phyloP scores from a whole-genome alignment of 2,113 vertebrate species.

The Tor tambroides region DNA sequence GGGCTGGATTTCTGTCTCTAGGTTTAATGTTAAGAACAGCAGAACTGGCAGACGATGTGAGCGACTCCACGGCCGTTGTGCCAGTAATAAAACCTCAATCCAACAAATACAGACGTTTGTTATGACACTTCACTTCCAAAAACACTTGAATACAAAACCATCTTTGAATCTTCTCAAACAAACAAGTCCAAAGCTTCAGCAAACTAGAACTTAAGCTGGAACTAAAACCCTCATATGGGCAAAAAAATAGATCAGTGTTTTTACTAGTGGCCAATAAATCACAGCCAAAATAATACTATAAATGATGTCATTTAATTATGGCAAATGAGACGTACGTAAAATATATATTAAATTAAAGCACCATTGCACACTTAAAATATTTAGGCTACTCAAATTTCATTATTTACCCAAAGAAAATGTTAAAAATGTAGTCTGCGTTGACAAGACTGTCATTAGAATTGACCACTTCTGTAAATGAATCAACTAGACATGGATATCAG shows the following conservation, averaged over 20 bases:
- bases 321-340: not conserved
- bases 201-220: not conserved
- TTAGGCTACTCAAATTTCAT: not conserved
- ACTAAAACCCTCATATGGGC: not conserved
- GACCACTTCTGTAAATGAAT: not conserved
- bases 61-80: conserved; percentile 14
- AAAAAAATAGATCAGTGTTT: not conserved
- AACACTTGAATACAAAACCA: conserved; percentile 3
- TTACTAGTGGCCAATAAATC: not conserved
- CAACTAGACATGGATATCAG: not conserved
- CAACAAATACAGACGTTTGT: conserved; percentile 37
- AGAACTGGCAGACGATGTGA: conserved; percentile 40
- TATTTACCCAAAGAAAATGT: not conserved
- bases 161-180: conserved; percentile 12
- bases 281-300: not conserved
- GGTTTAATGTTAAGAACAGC: conserved; percentile 44
- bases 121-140: not conserved
- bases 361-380: not conserved
- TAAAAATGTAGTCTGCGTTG: not conserved
- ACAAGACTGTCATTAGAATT: not conserved
- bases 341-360: not conserved
- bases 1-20: conserved; percentile 22
- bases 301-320: not conserved
- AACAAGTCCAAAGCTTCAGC: not conserved
- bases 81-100: conserved; percentile 28